Base-by-base conservation (phyloP, 37 sponge, comb jelly and placozoan species). In the Cliona cf. orientalis region DNA sequence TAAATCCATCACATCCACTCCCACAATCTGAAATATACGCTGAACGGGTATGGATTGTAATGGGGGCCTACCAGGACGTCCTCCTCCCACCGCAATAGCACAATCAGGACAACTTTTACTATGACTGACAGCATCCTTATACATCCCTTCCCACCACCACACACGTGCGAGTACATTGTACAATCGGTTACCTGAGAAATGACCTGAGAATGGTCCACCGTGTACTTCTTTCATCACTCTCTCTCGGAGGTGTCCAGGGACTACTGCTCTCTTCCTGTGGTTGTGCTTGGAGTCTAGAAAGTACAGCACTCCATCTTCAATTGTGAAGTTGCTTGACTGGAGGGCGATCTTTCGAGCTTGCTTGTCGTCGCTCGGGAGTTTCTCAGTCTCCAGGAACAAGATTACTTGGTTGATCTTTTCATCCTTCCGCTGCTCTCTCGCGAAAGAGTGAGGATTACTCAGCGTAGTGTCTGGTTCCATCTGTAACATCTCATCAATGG, bases 121-220 rank as follows among this genome's bases (percentile, higher is more conserved):
- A 64, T 49, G 67, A 3, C 42, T 31, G 0, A 80, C 23, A 7
- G 42, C 67, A 65, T 86, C 92, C 31, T 61, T n/a, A 60, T 45
- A 86, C 87, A 91, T 82, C 3, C 80, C 49, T 7, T 81, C 46
- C 92, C 92, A 91, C 87, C 87, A 91, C 74, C 83, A 82, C 3
- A 14, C 0, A 23, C 36, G 32, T 1, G 44, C 0, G 0, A 91
- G 19, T 3, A 80, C 46, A 31, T 65, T 42, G 59, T 71, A 86
- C 34, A 86, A 26, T 17, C 74, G 53, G 14, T 46, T 59, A 19
- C 87, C 87, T 32, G 92, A 81, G 40, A 91, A 87, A 70, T 91
- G 92, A 1, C 84, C 92, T 32, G 71, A 34, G 59, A 82, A 64
- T 2, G 58, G 45, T 29, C 92, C 83, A 64, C 74, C 19, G 60